phyloP scores from a whole-genome alignment of 2,113 vertebrate species.

The Corythornis vintsioides region DNA sequence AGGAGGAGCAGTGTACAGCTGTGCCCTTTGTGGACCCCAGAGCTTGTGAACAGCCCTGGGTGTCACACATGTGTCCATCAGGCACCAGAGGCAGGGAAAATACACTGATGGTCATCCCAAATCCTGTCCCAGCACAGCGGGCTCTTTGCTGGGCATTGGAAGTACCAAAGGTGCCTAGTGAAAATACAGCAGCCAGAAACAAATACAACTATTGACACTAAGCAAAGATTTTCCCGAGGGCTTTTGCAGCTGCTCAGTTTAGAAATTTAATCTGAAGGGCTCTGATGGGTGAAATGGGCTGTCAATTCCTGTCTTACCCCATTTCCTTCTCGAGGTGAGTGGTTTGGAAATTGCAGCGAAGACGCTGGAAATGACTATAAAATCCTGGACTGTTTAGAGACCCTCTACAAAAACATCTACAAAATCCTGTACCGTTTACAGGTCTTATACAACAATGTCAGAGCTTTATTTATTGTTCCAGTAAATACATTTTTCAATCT shows the following conservation, averaged over 20 bases:
- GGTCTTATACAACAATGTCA: not conserved
- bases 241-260: not conserved
- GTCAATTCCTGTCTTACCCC: not conserved
- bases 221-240: not conserved
- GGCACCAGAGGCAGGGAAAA: not conserved
- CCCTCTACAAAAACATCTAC: not conserved
- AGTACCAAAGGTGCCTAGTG: not conserved
- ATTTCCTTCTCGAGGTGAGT: not conserved
- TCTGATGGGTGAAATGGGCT: not conserved
- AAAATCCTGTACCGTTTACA: not conserved
- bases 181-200: not conserved
- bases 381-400: not conserved
- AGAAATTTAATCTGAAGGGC: not conserved
- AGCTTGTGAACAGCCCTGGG: not conserved
- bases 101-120: not conserved
- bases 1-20: not conserved
- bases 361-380: not conserved
- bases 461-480: constrained; percentile 2
- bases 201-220: not conserved
- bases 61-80: not conserved
- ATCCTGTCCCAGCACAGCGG: not conserved
- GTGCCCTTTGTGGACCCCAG: not conserved
- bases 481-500: not conserved
- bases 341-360: not conserved
- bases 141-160: not conserved